These are phyloP conservation scores for Dinomys branickii DNA, from an alignment of 2,113 vertebrate genomes.

Conservation along the genomic window DNA sequence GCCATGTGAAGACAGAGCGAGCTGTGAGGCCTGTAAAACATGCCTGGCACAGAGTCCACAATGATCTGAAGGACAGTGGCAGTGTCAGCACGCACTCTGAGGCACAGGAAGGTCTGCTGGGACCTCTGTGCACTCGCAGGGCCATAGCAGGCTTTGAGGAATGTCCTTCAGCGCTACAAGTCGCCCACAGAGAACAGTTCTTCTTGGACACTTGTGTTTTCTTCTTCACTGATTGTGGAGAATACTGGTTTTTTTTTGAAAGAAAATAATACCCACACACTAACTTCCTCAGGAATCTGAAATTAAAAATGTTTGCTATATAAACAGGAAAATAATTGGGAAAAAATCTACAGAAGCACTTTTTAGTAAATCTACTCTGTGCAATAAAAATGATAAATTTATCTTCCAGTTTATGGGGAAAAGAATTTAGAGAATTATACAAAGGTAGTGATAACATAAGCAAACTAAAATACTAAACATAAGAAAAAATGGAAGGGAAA, in stretches of 20 bases:
- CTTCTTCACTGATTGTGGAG: neutral
- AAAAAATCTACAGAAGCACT: neutral
- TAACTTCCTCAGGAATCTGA: neutral
- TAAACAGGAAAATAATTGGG: neutral
- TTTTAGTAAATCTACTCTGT: neutral
- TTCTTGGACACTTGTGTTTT: neutral
- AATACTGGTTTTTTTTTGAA: neutral
- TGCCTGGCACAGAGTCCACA: rapidly evolving
- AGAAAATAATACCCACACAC: neutral
- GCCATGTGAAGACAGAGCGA: neutral
- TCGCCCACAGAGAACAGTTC: neutral
- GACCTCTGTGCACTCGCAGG: neutral
- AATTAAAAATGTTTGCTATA: neutral
- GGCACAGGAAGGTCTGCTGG: neutral
- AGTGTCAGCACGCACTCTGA: neutral
- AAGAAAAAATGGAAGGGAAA: neutral
- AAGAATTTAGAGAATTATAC: neutral
- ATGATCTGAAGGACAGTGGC: neutral
- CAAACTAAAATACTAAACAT: constrained; percentile 41
- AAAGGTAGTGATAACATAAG: neutral
- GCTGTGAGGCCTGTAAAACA: rapidly evolving
- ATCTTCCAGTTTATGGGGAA: neutral
- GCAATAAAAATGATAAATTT: neutral
- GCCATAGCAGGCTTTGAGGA: neutral
- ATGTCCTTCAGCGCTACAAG: neutral